These are phyloP conservation scores for Heliconius melpomene DNA, from an alignment of 1,140 invertebrate genomes.

Conservation along the genomic window DNA sequence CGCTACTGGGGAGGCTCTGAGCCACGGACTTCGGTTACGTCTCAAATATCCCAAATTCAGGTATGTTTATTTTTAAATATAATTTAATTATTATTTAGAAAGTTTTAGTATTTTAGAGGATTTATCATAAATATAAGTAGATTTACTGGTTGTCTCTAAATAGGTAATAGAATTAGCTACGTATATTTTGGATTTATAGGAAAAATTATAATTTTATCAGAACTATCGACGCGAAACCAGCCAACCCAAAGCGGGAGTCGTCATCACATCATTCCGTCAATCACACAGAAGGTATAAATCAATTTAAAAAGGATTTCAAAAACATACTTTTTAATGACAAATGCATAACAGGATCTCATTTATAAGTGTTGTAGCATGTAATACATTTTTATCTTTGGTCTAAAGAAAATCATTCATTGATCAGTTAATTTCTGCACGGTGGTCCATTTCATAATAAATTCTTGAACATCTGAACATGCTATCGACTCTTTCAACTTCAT, in stretches of 20 bases:
- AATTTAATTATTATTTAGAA: neutral
- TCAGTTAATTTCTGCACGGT: conserved; percentile 49
- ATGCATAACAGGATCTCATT: conserved; percentile 29
- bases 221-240: conserved; percentile 78
- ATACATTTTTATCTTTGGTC: conserved; percentile 51
- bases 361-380: conserved; percentile 67
- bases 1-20: conserved; percentile 79
- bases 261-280: conserved; percentile 95
- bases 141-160: neutral
- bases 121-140: neutral
- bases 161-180: neutral
- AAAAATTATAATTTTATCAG: conserved; percentile 48
- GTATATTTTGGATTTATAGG: neutral
- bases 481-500: neutral
- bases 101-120: neutral
- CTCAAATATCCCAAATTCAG: conserved; percentile 71
- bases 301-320: neutral
- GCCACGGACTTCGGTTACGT: conserved; percentile 76
- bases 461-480: neutral
- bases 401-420: conserved; percentile 45
- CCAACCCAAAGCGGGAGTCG: conserved; percentile 89
- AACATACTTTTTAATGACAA: conserved; percentile 27
- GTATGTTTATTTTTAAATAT: conserved; percentile 40
- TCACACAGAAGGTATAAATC: conserved; percentile 90
- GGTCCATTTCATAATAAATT: conserved; percentile 38